Percentiles rank a stretch among this genome's conserved stretches.
These are phyloP conservation scores for Polymixis lichenea DNA, from an alignment of 2,888 invertebrate species.

Conservation along the genomic window DNA sequence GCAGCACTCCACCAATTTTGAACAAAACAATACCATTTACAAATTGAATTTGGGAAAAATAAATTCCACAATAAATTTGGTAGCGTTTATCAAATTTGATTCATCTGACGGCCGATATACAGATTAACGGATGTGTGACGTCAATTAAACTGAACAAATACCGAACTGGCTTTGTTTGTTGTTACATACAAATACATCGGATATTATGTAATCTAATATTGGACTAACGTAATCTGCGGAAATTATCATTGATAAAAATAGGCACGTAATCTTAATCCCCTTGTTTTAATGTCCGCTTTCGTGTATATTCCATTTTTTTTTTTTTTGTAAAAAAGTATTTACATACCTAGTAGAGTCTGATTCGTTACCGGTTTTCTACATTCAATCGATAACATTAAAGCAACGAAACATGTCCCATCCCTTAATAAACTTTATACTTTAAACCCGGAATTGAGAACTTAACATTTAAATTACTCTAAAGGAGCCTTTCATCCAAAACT, in stretches of 20 bases:
- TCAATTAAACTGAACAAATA: constrained; percentile 29
- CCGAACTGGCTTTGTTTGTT: constrained; percentile 9
- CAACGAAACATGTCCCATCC: neutral
- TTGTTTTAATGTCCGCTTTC: neutral
- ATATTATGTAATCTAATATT: constrained; percentile 2
- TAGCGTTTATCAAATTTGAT: constrained; percentile 51
- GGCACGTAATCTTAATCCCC: neutral
- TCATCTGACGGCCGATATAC: constrained; percentile 44
- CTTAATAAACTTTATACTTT: neutral
- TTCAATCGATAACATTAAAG: neutral
- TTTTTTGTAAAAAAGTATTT: neutral
- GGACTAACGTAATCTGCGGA: neutral
- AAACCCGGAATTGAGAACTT: neutral
- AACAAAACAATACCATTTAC: constrained; percentile 11
- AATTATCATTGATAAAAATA: neutral
- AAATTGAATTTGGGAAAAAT: constrained; percentile 41
- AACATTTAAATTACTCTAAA: constrained; percentile 23
- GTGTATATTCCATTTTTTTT: neutral
- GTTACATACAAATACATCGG: neutral
- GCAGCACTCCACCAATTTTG: constrained; percentile 2
- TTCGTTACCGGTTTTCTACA: neutral
- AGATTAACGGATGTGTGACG: constrained; percentile 42
- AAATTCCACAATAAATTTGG: constrained; percentile 31
- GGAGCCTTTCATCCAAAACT: constrained; percentile 16
- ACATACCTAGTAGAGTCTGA: neutral